Evolutionary conservation across 2,888 invertebrate genomes (phyloP), one percentile per base, ranked within the genome.

Genomic region (Sicus ferrugineus): DNA sequence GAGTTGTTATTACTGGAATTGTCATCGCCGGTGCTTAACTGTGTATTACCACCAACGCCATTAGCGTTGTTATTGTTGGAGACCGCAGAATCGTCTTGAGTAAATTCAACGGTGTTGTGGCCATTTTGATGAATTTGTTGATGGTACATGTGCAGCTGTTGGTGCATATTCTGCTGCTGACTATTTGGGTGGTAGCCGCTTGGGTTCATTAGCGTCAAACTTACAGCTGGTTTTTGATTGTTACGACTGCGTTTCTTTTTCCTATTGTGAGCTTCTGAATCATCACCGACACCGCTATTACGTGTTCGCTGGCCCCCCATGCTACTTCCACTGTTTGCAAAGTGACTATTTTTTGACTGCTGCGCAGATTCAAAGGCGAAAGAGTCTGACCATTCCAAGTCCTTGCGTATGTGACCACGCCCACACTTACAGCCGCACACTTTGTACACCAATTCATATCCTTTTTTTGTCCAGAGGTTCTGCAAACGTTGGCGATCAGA

Each of bases 381-480:
- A 9, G 46, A 6, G 67, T 63, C 2, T 80, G 91, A 88, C 94
- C 97, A 97, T 83, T 97, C 95, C 64, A 96, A 87, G 86, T 98
- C 97, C 86, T 97, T 98, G 81, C 96, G 93, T 77, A 98, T 86
- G 81, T 97, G 96, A 6, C 97, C 97, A 34, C 95, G 89, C 3
- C 94, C 94, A 86, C 97, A 97, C 74, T 93, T 92, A 87, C 98
- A 98, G 50, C 93, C 93, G 87, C 97, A 98, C 7, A 95, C 96
- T 80, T 96, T 97, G 86, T 93, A 97, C 7, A 96, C 96, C 83
- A 97, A 86, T 86, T 98, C 97, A 87, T 97, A 97, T 67, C 97
- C 97, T 86, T 97, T 97, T 86, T 97, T 97, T 69, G 97, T 96
- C 98, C 98, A 98, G 70, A 98, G 87, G 86, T 97, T 97, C 87